Evolutionary conservation across 2,888 invertebrate species (phyloP), one percentile per base, ranked within the genome.

Genomic region (Sclerodermus sp.): DNA sequence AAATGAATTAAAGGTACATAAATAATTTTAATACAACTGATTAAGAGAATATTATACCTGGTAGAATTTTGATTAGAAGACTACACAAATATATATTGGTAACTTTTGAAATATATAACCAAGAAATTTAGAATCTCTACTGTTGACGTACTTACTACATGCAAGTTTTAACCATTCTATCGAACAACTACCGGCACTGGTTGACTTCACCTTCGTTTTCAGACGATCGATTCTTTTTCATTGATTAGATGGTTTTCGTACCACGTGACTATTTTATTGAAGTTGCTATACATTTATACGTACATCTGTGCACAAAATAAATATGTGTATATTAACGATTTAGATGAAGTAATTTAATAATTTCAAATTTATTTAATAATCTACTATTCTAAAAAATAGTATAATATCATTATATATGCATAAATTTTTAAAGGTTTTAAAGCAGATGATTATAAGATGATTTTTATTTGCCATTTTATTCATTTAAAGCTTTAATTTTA

Each of bases 181-280:
- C 67, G 62, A 68, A 50, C 61, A 49, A 40, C 48, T 10, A 30
- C 30, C 30, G 30, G 30, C 30, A 30, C 10, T 10, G 10, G 44
- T 48, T 41, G 52, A 58, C 62, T 68, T 67, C 61, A 70, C 70
- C 70, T 64, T 67, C 62, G 57, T 47, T 42, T 38, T 23, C 41
- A 50, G 49, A 58, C 64, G 70, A 55, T 70, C 71, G 70, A 71
- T 70, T 60, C 47, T 63, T 63, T 61, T 65, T 59, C 70, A 71
- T 70, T 61, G 71, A 71, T 70, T 67, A 57, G 51, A 47, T 49
- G 46, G 53, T 53, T 58, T 57, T 31, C 61, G 62, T 62, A 57
- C 60, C 70, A 67, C 67, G 63, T 59, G 59, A 63, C 60, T 47
- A 12, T 37, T 14, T 37, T 14, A 8, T n/a, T 9, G 6, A n/a